Conservation (phyloP, 2,113 vertebrate genomes). For the Coreoperca whiteheadi region DNA sequence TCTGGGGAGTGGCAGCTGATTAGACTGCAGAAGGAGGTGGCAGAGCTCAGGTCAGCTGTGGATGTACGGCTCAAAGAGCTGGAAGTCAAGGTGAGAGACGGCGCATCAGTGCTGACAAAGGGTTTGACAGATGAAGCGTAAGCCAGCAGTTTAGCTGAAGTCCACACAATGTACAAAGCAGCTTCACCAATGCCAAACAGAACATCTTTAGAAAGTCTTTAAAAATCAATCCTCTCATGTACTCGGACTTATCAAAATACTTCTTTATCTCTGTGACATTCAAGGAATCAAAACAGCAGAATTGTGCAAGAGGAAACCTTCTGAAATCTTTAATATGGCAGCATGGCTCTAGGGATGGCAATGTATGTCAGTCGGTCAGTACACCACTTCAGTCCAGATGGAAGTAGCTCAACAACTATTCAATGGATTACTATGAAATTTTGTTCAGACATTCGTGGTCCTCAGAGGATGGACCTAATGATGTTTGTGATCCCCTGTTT, state of each 20-base stretch:
- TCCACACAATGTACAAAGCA: not conserved
- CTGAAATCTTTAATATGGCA: not conserved
- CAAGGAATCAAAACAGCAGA: not conserved
- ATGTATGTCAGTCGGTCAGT: not conserved
- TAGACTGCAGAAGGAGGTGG: slow-evolving; percentile 81
- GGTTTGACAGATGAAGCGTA: not conserved
- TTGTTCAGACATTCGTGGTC: not conserved
- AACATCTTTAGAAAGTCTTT: not conserved
- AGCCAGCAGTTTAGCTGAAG: not conserved
- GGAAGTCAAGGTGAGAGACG: slow-evolving; percentile 85
- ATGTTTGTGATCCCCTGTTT: not conserved
- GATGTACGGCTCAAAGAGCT: slow-evolving; percentile 78
- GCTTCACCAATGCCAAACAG: not conserved
- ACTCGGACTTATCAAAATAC: not conserved
- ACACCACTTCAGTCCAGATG: not conserved
- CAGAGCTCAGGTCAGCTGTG: slow-evolving; percentile 73
- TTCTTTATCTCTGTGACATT: not conserved
- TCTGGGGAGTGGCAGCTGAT: slow-evolving; percentile 73
- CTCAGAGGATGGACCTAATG: not conserved
- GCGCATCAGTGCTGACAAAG: not conserved
- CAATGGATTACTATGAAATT: not conserved
- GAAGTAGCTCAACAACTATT: not conserved
- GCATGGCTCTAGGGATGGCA: not conserved
- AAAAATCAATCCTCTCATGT: not conserved
- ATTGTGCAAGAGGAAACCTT: not conserved